Percentiles rank a stretch among this genome's conserved stretches.
Conservation (phyloP, 2,888 invertebrate genomes). For the Drosophila fulvimacula region DNA sequence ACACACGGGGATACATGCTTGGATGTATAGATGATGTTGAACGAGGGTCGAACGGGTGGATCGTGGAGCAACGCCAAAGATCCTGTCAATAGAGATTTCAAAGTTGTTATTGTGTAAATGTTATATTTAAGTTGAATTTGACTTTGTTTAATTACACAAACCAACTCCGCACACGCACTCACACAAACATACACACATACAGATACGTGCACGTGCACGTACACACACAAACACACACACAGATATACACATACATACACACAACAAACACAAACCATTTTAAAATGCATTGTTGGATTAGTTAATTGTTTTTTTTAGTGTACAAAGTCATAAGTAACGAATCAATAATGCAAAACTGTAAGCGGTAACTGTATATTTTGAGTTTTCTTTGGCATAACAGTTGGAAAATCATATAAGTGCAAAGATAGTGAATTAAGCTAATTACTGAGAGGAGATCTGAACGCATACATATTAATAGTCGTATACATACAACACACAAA, state of each 20-base stretch:
- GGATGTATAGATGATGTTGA: conserved; percentile 26
- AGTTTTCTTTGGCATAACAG: conserved; percentile 18
- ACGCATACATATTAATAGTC: conserved; percentile 32
- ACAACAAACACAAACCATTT: too few relatives aligned
- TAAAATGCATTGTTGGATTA: conserved; percentile 31
- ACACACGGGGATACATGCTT: conserved; percentile 8
- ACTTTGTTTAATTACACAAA: conserved; percentile 15
- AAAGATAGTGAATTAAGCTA: conserved; percentile 34
- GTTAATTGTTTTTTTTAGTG: conserved; percentile 46
- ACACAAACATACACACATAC: background rate
- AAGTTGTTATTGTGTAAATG: conserved; percentile 39
- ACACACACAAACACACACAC: background rate
- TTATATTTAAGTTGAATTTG: conserved; percentile 25
- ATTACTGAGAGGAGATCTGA: conserved; percentile 21
- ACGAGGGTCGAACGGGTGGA: conserved; percentile 54
- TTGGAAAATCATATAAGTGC: conserved; percentile 49
- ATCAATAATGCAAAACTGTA: background rate
- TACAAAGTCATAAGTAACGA: conserved; percentile 24
- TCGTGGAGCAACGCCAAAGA: conserved; percentile 65
- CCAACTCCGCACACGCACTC: conserved; percentile 6
- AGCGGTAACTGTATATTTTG: conserved; percentile 10
- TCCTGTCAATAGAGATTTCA: conserved; percentile 54
- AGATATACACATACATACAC: too few relatives aligned
- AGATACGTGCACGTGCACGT: conserved; percentile 10
- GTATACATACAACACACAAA: conserved; percentile 17